phyloP scores from a whole-genome alignment of 2,113 vertebrate species.

The Lanius collurio region DNA sequence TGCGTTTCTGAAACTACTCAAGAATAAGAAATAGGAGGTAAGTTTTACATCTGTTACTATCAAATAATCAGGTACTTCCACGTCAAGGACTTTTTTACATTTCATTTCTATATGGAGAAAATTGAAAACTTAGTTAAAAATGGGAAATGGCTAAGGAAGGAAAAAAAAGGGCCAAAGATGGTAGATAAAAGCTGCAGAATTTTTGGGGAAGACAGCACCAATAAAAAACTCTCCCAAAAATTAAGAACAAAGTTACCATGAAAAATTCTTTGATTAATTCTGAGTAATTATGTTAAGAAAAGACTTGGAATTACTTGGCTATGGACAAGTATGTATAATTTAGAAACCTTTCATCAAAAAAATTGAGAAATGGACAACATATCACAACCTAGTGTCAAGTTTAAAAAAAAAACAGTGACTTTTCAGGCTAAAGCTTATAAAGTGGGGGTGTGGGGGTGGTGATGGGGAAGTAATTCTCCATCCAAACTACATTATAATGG shows the following conservation, averaged over 20 bases:
- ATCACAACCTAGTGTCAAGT: not conserved
- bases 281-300: not conserved
- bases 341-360: not conserved
- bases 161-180: rapidly evolving
- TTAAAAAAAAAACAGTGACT: not conserved
- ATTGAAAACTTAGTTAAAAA: not conserved
- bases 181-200: not conserved
- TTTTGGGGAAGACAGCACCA: not conserved
- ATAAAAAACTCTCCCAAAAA: not conserved
- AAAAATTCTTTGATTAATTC: not conserved
- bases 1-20: not conserved
- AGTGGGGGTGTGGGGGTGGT: rapidly evolving
- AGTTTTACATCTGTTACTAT: not conserved
- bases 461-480: not conserved
- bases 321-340: not conserved
- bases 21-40: not conserved
- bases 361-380: not conserved
- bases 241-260: not conserved
- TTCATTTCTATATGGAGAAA: not conserved
- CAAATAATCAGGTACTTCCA: not conserved
- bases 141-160: not conserved
- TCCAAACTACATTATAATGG: not conserved
- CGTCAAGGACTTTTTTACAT: not conserved
- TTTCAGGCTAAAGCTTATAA: not conserved
- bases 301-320: not conserved